Evolutionary conservation across 2,888 invertebrate species (phyloP), one percentile per base, ranked within the genome.

Genomic region (Heliothis peltigera): DNA sequence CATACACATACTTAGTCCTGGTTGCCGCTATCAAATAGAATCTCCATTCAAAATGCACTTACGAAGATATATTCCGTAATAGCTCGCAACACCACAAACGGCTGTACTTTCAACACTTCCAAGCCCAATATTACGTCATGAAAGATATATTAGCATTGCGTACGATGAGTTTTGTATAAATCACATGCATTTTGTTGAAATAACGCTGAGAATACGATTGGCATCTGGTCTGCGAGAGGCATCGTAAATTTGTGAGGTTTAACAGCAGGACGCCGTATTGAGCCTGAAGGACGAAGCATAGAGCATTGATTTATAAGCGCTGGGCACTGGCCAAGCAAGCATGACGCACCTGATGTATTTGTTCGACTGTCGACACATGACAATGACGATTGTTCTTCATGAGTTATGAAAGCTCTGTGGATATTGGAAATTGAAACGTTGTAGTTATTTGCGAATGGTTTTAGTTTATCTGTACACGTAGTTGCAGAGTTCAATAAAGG

Each of bases 181-280:
- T 93, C 93, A 93, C 89, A 88, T 64, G 90, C 91, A 93, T 94
- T 94, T 94, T 93, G 93, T 93, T 91, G 91, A 92, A 94, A 93
- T 93, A 92, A 92, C 91, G 89, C 88, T 86, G 85, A 85, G 88
- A 89, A 88, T 89, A 87, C 89, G 92, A 92, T 92, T 91, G 89
- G 90, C 89, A 91, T 91, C 91, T 91, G 87, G 87, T 88, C 89
- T 89, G 84, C 87, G 91, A 87, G 92, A 88, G 90, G 93, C 90
- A 82, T 93, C 95, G 92, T 95, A 95, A 95, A 95, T 94, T 93
- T 92, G 94, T 92, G 93, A 87, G 87, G 90, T 89, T 83, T 84
- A 92, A 87, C 94, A 94, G 94, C 94, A 91, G 92, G 94, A 89
- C 86, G 91, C 89, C 83, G 84, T 84, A 86, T 86, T 87, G 86